Evolutionary conservation across 2,113 vertebrate genomes (phyloP).

Genomic region (Mohoua ochrocephala): DNA sequence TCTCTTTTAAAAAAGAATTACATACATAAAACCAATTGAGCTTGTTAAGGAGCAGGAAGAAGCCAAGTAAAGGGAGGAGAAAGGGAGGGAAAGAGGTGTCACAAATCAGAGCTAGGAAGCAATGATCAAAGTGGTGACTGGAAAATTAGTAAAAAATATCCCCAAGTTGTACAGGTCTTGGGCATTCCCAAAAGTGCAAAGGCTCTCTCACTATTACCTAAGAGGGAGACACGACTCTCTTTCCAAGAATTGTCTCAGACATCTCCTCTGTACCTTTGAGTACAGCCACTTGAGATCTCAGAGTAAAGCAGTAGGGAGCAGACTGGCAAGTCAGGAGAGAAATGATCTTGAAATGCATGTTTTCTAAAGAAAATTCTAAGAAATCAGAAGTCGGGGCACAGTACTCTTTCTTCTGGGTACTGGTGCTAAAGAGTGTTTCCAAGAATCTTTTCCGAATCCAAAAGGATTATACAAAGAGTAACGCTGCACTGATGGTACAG

Average conservation of each 20-base stretch:
- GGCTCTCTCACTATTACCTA: background rate
- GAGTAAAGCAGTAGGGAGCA: background rate
- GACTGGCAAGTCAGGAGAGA: background rate
- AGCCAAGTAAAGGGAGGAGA: constrained; percentile 16
- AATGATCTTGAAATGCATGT: background rate
- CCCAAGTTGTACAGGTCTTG: background rate
- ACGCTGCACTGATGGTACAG: background rate
- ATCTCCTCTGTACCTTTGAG: background rate
- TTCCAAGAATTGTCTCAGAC: background rate
- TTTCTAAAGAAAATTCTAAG: background rate
- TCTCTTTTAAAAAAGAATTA: background rate
- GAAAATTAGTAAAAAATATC: constrained; percentile 9
- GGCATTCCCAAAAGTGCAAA: background rate
- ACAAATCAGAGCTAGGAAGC: constrained; percentile 17
- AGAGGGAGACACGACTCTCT: background rate
- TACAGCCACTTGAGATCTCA: background rate
- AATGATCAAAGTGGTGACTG: background rate
- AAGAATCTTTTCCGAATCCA: background rate
- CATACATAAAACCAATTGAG: constrained; percentile 38
- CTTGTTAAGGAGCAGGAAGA: constrained; percentile 48
- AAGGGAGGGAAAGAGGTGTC: background rate
- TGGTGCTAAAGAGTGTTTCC: background rate
- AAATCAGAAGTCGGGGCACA: background rate
- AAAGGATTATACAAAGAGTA: background rate
- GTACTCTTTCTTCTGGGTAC: background rate